Percentiles rank a stretch among this genome's conserved stretches.
phyloP scores from a whole-genome alignment of 2,888 invertebrate genomes.

The Aphodius sticticus region DNA sequence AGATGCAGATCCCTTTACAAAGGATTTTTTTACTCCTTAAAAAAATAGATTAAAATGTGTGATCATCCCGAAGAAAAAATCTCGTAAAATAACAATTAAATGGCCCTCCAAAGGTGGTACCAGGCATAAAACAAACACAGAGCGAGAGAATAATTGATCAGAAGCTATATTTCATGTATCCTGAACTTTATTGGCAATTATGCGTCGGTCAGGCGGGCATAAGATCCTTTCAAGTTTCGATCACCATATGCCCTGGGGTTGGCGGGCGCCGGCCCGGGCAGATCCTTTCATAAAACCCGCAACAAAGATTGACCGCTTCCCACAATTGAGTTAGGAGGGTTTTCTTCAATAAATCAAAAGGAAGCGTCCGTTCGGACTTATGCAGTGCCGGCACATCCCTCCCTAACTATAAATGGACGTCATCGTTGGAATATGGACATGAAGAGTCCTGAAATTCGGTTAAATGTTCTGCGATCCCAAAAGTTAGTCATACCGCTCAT shows the following conservation, averaged over 20 bases:
- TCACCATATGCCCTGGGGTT: slow-evolving; percentile 33
- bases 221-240: slow-evolving; percentile 35
- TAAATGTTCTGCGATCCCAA: neutral
- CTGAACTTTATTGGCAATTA: slow-evolving; percentile 37
- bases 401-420: neutral
- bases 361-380: neutral
- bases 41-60: too few relatives aligned
- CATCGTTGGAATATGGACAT: neutral
- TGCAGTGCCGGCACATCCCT: neutral
- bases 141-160: slow-evolving; percentile 29
- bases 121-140: slow-evolving; percentile 28
- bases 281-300: slow-evolving; percentile 36
- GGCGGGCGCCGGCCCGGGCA: slow-evolving; percentile 16
- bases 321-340: slow-evolving; percentile 36
- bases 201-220: slow-evolving; percentile 27
- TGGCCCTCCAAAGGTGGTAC: neutral
- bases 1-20: too few relatives aligned
- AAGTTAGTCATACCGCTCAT: neutral
- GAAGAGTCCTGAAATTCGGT: neutral
- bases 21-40: too few relatives aligned
- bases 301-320: slow-evolving; percentile 38
- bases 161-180: slow-evolving; percentile 29
- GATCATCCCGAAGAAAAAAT: too few relatives aligned
- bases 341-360: slow-evolving; percentile 36
- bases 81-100: too few relatives aligned